phyloP scores from a whole-genome alignment of 2,888 invertebrate genomes.

The Drosophila diplacantha region DNA sequence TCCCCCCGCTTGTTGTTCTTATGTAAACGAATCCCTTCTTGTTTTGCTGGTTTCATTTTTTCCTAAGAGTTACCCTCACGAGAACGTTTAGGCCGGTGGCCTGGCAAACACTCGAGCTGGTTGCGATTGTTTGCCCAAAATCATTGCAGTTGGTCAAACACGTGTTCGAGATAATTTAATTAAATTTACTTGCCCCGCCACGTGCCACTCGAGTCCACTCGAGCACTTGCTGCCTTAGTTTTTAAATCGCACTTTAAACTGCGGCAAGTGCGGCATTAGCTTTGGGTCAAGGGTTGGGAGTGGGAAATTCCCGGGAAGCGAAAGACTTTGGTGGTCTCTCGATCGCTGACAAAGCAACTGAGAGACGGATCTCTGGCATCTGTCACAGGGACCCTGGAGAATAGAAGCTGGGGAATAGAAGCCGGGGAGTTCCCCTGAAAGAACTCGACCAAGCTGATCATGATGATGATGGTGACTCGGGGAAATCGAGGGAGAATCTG shows the following conservation, averaged over 20 bases:
- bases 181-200: conserved; percentile 72
- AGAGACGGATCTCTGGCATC: conserved; percentile 64
- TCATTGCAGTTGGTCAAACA: conserved; percentile 75
- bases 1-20: conserved; percentile 21
- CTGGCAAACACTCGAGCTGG: conserved; percentile 69
- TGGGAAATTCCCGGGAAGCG: conserved; percentile 17
- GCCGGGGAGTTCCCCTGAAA: conserved; percentile 47
- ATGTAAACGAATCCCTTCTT: conserved; percentile 52
- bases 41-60: background rate
- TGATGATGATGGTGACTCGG: conserved; percentile 49
- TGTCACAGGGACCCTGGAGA: conserved; percentile 58
- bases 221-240: conserved; percentile 48
- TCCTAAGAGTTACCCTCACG: conserved; percentile 43
- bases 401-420: conserved; percentile 31
- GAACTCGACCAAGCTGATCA: conserved; percentile 17
- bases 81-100: conserved; percentile 58
- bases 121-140: conserved; percentile 65
- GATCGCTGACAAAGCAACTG: conserved; percentile 54
- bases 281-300: background rate
- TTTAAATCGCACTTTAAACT: conserved; percentile 36
- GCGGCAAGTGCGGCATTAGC: conserved; percentile 54
- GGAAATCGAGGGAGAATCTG: conserved; percentile 43
- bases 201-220: conserved; percentile 47
- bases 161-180: conserved; percentile 75
- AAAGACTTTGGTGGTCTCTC: conserved; percentile 59